Percentiles rank a stretch among this genome's conserved stretches.
phyloP scores from a whole-genome alignment of 2,797 vertebrate species.

The Rhinella marina region DNA sequence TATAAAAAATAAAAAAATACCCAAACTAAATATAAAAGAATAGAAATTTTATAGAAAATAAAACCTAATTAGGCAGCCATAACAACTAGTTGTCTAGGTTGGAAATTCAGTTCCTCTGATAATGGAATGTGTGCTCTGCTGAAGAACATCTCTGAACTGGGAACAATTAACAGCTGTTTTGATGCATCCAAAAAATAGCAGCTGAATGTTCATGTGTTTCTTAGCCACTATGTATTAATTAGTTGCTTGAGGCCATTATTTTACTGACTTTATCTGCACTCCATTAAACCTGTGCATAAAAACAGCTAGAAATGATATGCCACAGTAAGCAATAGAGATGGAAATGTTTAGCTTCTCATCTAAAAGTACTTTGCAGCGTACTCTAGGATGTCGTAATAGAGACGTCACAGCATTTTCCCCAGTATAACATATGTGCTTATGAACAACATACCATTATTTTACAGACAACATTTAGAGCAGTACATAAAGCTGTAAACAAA shows the following conservation, averaged over 20 bases:
- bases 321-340: constrained; percentile 34
- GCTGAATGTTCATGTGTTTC: not conserved
- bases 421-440: not conserved
- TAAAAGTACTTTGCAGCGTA: not conserved
- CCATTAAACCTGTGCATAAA: constrained; percentile 34
- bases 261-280: not conserved
- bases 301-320: constrained; percentile 23
- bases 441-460: not conserved
- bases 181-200: constrained; percentile 17
- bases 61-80: not conserved
- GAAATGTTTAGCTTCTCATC: not conserved
- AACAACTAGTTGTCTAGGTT: constrained; percentile 12
- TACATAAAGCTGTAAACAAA: constrained; percentile 25
- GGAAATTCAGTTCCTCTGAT: not conserved
- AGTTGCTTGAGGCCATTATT: constrained; percentile 6
- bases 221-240: constrained; percentile 27
- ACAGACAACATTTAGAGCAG: constrained; percentile 53
- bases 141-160: constrained; percentile 15
- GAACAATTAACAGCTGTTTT: constrained; percentile 14
- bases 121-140: not conserved
- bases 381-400: not conserved
- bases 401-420: not conserved
- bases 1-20: not conserved
- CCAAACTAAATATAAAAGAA: not conserved
- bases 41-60: not conserved